Conservation (phyloP, 2,113 vertebrate species). For the Agapornis roseicollis region DNA sequence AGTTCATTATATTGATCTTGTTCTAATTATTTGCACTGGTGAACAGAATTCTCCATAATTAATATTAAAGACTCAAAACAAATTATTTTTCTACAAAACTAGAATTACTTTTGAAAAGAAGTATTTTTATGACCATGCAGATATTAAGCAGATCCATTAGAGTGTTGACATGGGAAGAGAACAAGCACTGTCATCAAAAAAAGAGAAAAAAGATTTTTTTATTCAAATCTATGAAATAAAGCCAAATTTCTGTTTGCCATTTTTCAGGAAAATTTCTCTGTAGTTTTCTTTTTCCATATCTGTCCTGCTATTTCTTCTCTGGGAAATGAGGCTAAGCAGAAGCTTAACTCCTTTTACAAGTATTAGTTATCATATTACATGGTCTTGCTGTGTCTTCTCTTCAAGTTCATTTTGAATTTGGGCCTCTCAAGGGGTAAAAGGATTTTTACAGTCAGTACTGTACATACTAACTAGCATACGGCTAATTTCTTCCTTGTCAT, state of each 20-base stretch:
- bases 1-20: not conserved
- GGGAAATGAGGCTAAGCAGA: not conserved
- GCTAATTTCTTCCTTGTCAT: not conserved
- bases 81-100: not conserved
- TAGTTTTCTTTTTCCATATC: not conserved
- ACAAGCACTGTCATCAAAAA: not conserved
- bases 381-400: not conserved
- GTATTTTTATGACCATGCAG: not conserved
- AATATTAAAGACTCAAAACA: not conserved
- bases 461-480: not conserved
- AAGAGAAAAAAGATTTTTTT: not conserved
- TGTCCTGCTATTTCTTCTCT: not conserved
- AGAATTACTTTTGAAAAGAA: not conserved
- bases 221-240: not conserved
- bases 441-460: not conserved
- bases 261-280: not conserved
- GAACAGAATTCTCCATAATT: not conserved
- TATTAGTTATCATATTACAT: not conserved
- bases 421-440: not conserved
- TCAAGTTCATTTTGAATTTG: not conserved
- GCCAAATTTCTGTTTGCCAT: not conserved
- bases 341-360: conserved; percentile 14
- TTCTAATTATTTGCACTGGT: not conserved
- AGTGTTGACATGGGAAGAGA: not conserved
- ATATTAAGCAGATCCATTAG: not conserved